phyloP scores from a whole-genome alignment of 2,888 invertebrate genomes.

The Schizotus pectinicornis region DNA sequence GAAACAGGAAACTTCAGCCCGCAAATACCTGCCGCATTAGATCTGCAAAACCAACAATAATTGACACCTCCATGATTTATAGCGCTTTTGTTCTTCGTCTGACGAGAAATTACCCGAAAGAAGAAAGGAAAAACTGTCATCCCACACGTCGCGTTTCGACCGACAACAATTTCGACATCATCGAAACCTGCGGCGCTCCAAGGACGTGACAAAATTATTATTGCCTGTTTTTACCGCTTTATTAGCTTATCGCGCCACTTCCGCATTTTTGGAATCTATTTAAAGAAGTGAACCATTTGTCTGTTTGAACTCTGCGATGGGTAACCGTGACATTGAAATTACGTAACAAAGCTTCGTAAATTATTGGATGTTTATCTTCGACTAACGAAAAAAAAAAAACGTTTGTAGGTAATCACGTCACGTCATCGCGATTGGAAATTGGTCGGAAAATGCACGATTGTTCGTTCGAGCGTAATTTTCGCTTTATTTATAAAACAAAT shows the following conservation, averaged over 20 bases:
- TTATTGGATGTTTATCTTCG: neutral
- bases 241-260: neutral
- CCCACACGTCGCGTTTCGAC: too few species aligned
- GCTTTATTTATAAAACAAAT: conserved; percentile 14
- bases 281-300: conserved; percentile 8
- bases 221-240: neutral
- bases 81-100: too few species aligned
- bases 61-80: neutral
- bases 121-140: too few species aligned
- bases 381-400: neutral
- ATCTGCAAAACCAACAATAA: neutral
- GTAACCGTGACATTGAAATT: conserved; percentile 18
- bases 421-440: conserved; percentile 1
- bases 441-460: neutral
- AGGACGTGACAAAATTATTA: conserved; percentile 9
- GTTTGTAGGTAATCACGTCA: conserved; percentile 4
- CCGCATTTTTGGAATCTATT: conserved; percentile 15
- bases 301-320: conserved; percentile 8
- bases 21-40: conserved; percentile 2
- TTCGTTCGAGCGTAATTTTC: conserved; percentile 1
- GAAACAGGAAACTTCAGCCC: neutral
- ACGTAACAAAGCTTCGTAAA: conserved; percentile 2
- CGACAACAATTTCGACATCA: neutral
- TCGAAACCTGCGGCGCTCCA: conserved; percentile 9
- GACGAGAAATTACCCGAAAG: too few species aligned